Conservation (phyloP, 2,888 invertebrate genomes). For the Physocephala rufipes region DNA sequence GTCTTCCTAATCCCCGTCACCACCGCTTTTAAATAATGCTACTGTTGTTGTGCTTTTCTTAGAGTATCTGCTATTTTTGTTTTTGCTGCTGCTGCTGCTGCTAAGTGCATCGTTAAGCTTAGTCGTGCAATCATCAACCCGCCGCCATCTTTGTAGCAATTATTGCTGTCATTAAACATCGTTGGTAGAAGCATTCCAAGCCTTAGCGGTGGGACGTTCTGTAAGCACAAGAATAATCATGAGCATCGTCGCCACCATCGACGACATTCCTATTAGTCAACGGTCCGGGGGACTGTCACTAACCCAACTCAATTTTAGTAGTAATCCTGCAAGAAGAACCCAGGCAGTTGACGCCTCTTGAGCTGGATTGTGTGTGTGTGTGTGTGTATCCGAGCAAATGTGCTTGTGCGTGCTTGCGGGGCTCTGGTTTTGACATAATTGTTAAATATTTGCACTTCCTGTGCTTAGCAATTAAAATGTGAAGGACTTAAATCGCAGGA, state of each 20-base stretch:
- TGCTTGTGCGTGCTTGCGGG: slow-evolving; percentile 4
- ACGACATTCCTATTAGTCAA: too few relatives aligned
- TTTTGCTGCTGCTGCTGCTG: slow-evolving; percentile 13
- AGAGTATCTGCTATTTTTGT: neutral
- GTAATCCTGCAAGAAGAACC: too few relatives aligned
- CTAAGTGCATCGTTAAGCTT: slow-evolving; percentile 24
- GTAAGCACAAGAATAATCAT: too few relatives aligned
- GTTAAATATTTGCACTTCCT: slow-evolving; percentile 55
- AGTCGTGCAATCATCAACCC: slow-evolving; percentile 18
- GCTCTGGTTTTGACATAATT: slow-evolving; percentile 49
- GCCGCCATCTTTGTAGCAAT: slow-evolving; percentile 23
- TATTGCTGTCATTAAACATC: slow-evolving; percentile 23
- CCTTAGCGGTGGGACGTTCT: neutral
- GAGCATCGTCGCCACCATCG: too few relatives aligned
- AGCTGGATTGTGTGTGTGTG: neutral
- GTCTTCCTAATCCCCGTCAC: too few relatives aligned
- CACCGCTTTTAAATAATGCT: too few relatives aligned
- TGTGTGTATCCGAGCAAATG: neutral
- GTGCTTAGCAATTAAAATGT: slow-evolving; percentile 55
- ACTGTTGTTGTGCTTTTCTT: too few relatives aligned
- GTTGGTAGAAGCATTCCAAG: slow-evolving; percentile 7
- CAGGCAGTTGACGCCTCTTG: too few relatives aligned
- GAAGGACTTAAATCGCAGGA: neutral
- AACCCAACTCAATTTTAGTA: too few relatives aligned
- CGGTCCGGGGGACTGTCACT: too few relatives aligned